Evolutionary conservation across 2,113 vertebrate genomes (phyloP), one percentile per base, ranked within the genome.

Genomic region (Pholis gunnellus): DNA sequence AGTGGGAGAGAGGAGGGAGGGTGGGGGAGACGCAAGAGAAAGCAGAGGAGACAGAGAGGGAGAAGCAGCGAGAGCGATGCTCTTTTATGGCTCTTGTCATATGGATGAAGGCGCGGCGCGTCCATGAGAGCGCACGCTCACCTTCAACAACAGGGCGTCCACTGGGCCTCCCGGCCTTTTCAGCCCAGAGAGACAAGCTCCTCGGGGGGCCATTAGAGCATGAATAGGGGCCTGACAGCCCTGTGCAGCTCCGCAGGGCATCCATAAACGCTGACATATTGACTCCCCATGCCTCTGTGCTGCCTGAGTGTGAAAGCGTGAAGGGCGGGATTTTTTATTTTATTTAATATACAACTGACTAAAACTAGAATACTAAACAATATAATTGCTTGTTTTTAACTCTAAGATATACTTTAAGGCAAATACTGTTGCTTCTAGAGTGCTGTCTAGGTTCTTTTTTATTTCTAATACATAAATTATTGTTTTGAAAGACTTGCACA

Each of bases 251-350:
- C 96, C 67, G 94, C 94, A 94, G 94, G 97, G 96, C 96, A 97
- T 97, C 96, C 96, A 97, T 97, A 96, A 97, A 96, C 79, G 92
- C 95, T 96, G 95, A 97, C 96, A 96, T 93, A 95, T 96, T 97
- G 95, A 95, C 96, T 95, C 96, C 95, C 95, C 93, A 94, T 94
- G 95, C 95, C 95, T 94, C 95, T 84, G 93, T 88, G 84, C 94
- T 93, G 93, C 95, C 90, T 94, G 95, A 96, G 96, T 96, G 95
- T 96, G 96, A 96, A 96, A 96, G 91, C 91, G 89, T 94, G 92
- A 95, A 93, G 94, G 93, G 92, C 92, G 86, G 90, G 93, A 93
- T 90, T 92, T 85, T 85, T 84, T 86, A 34, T 20, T 50, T 84
- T 79, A 84, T 89, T 91, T 87, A 81, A 90, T 79, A 81, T 82